Conservation (phyloP, 2,888 invertebrate species). For the Buathra laborator region DNA sequence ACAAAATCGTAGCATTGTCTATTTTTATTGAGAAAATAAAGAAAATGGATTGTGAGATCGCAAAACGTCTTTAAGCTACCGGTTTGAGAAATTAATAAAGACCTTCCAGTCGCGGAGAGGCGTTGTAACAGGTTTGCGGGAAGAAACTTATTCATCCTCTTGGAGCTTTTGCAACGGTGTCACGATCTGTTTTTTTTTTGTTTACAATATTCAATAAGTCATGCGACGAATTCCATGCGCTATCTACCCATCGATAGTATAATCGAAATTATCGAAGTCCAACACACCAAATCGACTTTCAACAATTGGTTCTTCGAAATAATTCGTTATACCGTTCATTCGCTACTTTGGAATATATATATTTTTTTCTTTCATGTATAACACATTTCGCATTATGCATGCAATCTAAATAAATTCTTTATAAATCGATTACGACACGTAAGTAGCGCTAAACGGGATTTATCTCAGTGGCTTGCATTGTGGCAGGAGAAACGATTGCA, state of each 20-base stretch:
- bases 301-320: slow-evolving; percentile 13
- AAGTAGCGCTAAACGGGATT: slow-evolving; percentile 57
- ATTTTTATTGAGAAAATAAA: slow-evolving; percentile 13
- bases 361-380: not conserved
- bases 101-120: not conserved
- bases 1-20: slow-evolving; percentile 21
- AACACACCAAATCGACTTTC: slow-evolving; percentile 12
- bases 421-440: slow-evolving; percentile 37
- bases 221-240: slow-evolving; percentile 49
- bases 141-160: slow-evolving; percentile 18
- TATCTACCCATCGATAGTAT: slow-evolving; percentile 25
- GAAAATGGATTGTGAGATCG: slow-evolving; percentile 13
- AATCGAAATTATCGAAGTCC: slow-evolving; percentile 5
- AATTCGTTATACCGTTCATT: not conserved
- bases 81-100: not conserved
- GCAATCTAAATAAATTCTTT: slow-evolving; percentile 50
- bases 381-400: slow-evolving; percentile 50
- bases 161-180: slow-evolving; percentile 13
- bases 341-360: not conserved
- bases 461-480: slow-evolving; percentile 77
- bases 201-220: slow-evolving; percentile 16
- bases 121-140: not conserved
- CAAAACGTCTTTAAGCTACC: slow-evolving; percentile 3
- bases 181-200: not conserved
- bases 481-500: slow-evolving; percentile 72